A percentile compares a stretch with the other conserved stretches of the same genome.
Conservation (phyloP, 2,888 invertebrate species). For the Microdon myrmicae region DNA sequence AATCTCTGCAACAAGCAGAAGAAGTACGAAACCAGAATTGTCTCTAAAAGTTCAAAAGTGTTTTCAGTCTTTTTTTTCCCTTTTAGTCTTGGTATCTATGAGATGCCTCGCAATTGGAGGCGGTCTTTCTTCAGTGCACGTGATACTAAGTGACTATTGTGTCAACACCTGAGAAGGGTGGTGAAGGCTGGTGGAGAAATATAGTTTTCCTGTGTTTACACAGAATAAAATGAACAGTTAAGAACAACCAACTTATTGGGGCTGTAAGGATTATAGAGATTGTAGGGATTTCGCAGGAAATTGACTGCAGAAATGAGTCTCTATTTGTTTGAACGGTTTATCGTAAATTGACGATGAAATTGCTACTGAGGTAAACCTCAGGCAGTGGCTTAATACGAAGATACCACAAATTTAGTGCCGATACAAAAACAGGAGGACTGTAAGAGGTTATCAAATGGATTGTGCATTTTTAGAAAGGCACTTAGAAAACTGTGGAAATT, state of each 20-base stretch:
- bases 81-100: background rate
- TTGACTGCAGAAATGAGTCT: background rate
- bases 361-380: no score
- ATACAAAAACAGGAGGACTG: no score
- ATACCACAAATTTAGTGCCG: no score
- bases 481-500: no score
- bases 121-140: background rate
- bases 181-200: conserved; percentile 1
- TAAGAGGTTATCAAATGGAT: no score
- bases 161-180: conserved; percentile 10
- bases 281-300: conserved; percentile 5
- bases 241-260: conserved; percentile 8
- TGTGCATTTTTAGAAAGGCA: no score
- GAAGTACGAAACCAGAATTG: conserved; percentile 29
- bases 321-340: no score
- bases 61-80: background rate
- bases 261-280: conserved; percentile 11
- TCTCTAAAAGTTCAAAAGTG: conserved; percentile 25
- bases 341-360: no score
- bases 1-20: conserved; percentile 23
- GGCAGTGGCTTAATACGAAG: no score
- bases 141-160: conserved; percentile 6
- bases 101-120: conserved; percentile 1
- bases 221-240: conserved; percentile 1
- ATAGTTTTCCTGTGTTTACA: conserved; percentile 15